These are phyloP conservation scores for Xerus inauris DNA, from an alignment of 2,113 vertebrate species.

Conservation along the genomic window DNA sequence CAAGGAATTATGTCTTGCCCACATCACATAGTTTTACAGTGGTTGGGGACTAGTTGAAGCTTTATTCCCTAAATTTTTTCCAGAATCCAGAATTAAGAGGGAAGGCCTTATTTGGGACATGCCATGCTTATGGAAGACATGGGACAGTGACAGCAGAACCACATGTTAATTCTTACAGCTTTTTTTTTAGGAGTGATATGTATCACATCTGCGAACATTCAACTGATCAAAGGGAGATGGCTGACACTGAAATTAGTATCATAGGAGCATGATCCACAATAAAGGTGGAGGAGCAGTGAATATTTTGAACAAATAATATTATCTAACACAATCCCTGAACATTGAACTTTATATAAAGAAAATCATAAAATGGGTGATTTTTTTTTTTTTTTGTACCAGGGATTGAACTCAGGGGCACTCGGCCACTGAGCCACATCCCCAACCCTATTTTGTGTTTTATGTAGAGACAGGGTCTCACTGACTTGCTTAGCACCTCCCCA, in stretches of 20 bases:
- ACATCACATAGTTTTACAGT: not conserved
- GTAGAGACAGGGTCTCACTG: no score
- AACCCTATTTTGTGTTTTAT: no score
- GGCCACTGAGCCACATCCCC: no score
- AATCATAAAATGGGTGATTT: not conserved
- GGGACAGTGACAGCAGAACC: not conserved
- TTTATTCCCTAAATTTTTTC: not conserved
- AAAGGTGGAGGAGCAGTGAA: not conserved
- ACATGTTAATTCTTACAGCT: not conserved
- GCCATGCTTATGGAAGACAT: not conserved
- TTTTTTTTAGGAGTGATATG: not conserved
- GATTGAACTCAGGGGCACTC: no score
- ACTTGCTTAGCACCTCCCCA: no score
- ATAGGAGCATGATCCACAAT: not conserved
- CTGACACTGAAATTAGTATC: not conserved
- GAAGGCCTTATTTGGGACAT: not conserved
- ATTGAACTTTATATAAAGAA: conserved; percentile 11
- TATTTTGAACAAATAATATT: not conserved
- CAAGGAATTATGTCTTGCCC: not conserved
- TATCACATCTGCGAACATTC: not conserved
- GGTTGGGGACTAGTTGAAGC: not conserved
- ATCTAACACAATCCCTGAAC: not conserved
- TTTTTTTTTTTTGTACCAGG: no score
- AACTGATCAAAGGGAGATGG: not conserved
- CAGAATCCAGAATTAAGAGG: not conserved